Percentiles rank a stretch among this genome's conserved stretches.
Conservation (phyloP, 2,797 vertebrate species). For the Carcharodon carcharias region DNA sequence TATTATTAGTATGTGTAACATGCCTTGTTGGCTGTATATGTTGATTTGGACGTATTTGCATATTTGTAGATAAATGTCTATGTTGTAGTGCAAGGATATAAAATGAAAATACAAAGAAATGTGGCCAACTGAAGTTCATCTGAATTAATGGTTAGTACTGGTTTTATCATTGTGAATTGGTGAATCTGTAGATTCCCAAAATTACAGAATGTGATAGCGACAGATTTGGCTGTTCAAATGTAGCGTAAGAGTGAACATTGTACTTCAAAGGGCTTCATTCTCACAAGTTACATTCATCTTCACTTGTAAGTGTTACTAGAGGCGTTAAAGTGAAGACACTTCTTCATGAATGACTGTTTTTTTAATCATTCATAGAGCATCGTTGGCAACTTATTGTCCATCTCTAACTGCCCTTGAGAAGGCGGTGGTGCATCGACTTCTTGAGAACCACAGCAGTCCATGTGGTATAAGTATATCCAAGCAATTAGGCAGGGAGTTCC, state of each 20-base stretch:
- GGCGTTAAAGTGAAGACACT: not conserved
- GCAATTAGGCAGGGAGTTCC: not conserved
- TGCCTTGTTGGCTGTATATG: not conserved
- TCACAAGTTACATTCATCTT: slow-evolving; percentile 19
- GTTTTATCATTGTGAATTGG: not conserved
- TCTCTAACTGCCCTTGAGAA: not conserved
- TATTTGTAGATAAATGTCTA: not conserved
- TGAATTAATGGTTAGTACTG: not conserved
- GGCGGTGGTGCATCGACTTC: not conserved
- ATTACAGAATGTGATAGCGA: not conserved
- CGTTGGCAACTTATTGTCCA: not conserved
- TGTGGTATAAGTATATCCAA: not conserved
- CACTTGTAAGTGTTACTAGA: not conserved
- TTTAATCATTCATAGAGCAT: not conserved
- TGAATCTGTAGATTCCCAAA: not conserved
- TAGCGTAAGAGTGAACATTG: not conserved
- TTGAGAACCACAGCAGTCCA: not conserved
- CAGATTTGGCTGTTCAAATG: not conserved
- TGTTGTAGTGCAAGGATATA: not conserved
- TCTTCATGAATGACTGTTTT: not conserved
- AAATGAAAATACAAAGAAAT: not conserved
- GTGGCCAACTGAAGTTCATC: too few relatives aligned
- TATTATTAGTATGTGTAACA: not conserved
- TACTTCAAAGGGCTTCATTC: slow-evolving; percentile 4
- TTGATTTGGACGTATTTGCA: not conserved